Evolutionary conservation across 2,888 invertebrate genomes (phyloP).

Genomic region (Deilephila elpenor): DNA sequence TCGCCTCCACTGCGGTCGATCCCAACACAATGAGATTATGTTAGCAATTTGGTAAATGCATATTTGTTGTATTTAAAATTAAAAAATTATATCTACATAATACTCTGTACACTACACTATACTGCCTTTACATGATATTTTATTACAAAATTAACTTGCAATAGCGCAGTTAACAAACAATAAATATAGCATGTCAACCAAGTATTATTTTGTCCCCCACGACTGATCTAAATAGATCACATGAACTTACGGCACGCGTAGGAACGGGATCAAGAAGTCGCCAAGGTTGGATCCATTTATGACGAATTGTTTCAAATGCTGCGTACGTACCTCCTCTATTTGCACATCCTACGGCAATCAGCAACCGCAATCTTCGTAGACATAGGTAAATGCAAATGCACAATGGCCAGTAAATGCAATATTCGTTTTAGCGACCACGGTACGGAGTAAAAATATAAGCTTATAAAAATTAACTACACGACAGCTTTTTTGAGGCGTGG

Average conservation of each 20-base stretch:
- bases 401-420: constrained; percentile 47
- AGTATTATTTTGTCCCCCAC: constrained; percentile 63
- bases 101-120: neutral
- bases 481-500: constrained; percentile 65
- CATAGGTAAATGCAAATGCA: constrained; percentile 45
- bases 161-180: neutral
- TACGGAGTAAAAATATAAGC: constrained; percentile 60
- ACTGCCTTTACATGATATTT: neutral
- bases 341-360: constrained; percentile 29
- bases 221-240: constrained; percentile 71
- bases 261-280: constrained; percentile 78
- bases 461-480: constrained; percentile 60
- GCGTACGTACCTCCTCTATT: constrained; percentile 21
- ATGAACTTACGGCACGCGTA: constrained; percentile 72
- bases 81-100: neutral
- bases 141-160: neutral
- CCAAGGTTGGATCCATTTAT: constrained; percentile 81
- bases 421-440: constrained; percentile 52
- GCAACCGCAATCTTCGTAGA: constrained; percentile 37
- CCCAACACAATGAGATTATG: constrained; percentile 71
- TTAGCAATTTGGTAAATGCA: constrained; percentile 53
- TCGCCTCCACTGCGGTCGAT: constrained; percentile 68
- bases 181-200: constrained; percentile 40
- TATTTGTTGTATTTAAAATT: neutral
- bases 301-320: constrained; percentile 68